phyloP scores from a whole-genome alignment of 2,113 vertebrate genomes.

The Hippolais icterina region DNA sequence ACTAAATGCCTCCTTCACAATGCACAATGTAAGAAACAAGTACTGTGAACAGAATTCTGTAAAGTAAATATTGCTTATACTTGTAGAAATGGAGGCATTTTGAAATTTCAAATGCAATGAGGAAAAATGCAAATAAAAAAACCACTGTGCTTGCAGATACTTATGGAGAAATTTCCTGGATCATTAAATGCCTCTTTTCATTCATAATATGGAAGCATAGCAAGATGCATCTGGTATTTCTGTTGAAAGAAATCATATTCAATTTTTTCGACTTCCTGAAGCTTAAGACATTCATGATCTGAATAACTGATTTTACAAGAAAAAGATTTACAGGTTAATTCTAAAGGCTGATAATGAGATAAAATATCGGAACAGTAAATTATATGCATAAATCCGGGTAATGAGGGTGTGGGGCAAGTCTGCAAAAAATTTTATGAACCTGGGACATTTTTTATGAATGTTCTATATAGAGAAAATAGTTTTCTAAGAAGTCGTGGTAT shows the following conservation, averaged over 20 bases:
- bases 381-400: not conserved
- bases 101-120: not conserved
- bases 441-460: not conserved
- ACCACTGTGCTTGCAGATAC: not conserved
- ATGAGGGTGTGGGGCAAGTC: not conserved
- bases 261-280: slow-evolving; percentile 3
- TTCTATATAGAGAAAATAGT: not conserved
- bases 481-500: not conserved
- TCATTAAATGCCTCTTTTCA: slow-evolving; percentile 21
- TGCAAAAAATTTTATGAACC: not conserved
- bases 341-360: not conserved
- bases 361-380: not conserved
- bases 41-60: not conserved
- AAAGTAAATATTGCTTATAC: not conserved
- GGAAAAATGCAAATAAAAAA: not conserved
- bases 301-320: not conserved
- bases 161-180: not conserved
- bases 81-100: not conserved
- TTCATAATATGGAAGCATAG: not conserved
- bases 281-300: not conserved
- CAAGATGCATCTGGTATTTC: slow-evolving; percentile 34
- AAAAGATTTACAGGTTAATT: not conserved
- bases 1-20: not conserved
- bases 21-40: not conserved
- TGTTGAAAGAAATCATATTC: not conserved